These are phyloP conservation scores for Chelidonichthys spinosus DNA, from an alignment of 2,797 vertebrate species.

Conservation along the genomic window DNA sequence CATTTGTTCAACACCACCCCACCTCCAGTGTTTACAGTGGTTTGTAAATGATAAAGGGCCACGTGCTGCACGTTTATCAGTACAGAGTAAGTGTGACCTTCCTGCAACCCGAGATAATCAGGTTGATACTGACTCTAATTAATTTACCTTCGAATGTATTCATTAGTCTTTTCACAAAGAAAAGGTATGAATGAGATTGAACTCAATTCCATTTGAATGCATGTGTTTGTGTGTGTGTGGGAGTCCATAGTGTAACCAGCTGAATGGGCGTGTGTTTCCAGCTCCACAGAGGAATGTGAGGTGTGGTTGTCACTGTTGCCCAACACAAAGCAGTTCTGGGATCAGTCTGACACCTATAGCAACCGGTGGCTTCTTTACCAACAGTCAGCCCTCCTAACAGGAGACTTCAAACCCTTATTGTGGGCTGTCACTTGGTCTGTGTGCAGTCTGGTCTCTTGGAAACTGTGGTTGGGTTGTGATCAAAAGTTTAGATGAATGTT, in stretches of 20 bases:
- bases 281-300: slow-evolving; percentile 65
- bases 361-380: slow-evolving; percentile 56
- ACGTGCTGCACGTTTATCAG: background rate
- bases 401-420: slow-evolving; percentile 7
- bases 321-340: slow-evolving; percentile 47
- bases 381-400: slow-evolving; percentile 24
- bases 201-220: background rate
- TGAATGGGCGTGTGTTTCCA: slow-evolving; percentile 50
- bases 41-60: slow-evolving; percentile 19
- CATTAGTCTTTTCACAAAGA: background rate
- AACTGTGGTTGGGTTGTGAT: background rate
- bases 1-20: background rate
- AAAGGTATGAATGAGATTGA: background rate
- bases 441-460: background rate
- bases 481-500: background rate
- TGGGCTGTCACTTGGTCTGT: background rate
- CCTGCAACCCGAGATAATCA: background rate
- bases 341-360: slow-evolving; percentile 41
- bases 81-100: background rate
- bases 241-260: slow-evolving; percentile 20
- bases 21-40: background rate
- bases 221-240: background rate
- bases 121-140: background rate
- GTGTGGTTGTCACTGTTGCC: slow-evolving; percentile 58
- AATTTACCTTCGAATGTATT: background rate